A percentile compares a stretch with the other conserved stretches of the same genome.
These are phyloP conservation scores for Enteromius trimaculatus DNA, from an alignment of 2,797 vertebrate species.

Conservation along the genomic window DNA sequence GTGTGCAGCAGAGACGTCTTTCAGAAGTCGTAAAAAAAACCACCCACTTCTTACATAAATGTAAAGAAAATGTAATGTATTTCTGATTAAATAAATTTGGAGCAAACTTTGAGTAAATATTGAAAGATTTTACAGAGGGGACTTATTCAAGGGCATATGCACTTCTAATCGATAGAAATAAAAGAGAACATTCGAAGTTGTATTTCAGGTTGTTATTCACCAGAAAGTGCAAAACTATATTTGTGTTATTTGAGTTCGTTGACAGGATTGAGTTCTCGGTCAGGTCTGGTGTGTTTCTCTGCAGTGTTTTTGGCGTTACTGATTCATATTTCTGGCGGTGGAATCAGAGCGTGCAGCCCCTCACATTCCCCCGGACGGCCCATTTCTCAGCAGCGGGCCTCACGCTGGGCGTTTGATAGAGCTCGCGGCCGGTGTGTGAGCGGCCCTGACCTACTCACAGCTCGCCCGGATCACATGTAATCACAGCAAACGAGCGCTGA, in stretches of 20 bases:
- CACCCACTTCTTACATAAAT: neutral
- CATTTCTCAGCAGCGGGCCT: slow-evolving; percentile 67
- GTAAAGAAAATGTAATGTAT: neutral
- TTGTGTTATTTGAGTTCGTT: neutral
- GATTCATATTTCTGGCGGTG: slow-evolving; percentile 10
- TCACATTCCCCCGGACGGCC: neutral
- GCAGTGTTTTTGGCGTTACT: neutral
- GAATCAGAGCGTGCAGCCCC: slow-evolving; percentile 31
- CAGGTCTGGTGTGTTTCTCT: neutral
- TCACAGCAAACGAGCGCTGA: slow-evolving; percentile 79
- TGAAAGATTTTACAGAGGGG: neutral
- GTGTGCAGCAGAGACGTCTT: neutral
- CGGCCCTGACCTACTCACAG: slow-evolving; percentile 83
- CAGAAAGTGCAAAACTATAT: neutral
- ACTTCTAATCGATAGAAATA: neutral
- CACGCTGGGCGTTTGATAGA: slow-evolving; percentile 88
- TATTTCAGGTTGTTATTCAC: neutral
- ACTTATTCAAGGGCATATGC: neutral
- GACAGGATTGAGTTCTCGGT: neutral
- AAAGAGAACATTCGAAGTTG: neutral
- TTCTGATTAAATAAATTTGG: neutral
- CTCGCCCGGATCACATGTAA: slow-evolving; percentile 82
- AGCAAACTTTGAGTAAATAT: neutral
- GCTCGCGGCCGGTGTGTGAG: slow-evolving; percentile 88
- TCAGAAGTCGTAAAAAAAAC: neutral